These are phyloP conservation scores for Orycteropus afer DNA, from an alignment of 2,113 vertebrate species.

Conservation along the genomic window DNA sequence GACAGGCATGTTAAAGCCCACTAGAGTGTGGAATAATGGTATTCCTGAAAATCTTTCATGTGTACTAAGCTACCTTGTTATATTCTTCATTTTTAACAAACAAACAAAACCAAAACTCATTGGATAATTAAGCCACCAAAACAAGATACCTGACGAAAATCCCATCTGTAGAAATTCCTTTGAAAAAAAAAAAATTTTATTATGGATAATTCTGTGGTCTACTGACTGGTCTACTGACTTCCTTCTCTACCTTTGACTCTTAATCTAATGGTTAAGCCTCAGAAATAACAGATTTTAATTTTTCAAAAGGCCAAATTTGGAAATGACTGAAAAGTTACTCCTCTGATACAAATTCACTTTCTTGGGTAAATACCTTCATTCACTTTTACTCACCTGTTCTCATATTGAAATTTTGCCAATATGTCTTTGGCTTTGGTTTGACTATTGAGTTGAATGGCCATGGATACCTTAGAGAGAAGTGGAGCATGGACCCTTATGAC, in stretches of 20 bases:
- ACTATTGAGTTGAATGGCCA: constrained; percentile 94
- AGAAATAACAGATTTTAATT: not conserved
- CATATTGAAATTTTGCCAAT: constrained; percentile 91
- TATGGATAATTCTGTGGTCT: not conserved
- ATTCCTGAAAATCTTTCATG: not conserved
- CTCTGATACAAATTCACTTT: not conserved
- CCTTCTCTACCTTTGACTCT: not conserved
- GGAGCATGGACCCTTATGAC: constrained; percentile 97
- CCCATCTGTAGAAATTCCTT: not conserved
- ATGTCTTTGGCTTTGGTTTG: constrained; percentile 94
- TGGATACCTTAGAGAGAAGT: constrained; percentile 95
- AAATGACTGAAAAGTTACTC: not conserved
- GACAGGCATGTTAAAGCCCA: not conserved
- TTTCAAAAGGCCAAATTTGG: not conserved
- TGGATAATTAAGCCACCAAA: not conserved
- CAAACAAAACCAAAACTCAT: not conserved
- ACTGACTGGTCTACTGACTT: not conserved
- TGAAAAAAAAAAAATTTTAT: not conserved
- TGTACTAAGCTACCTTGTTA: not conserved
- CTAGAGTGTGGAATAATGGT: not conserved
- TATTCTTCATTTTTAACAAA: not conserved
- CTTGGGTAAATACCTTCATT: too few relatives aligned
- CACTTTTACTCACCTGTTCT: constrained; percentile 89
- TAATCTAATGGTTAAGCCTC: not conserved
- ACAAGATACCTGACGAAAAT: not conserved